Base-by-base conservation (phyloP, 2,888 invertebrate genomes). In the Laspeyria flexula region DNA sequence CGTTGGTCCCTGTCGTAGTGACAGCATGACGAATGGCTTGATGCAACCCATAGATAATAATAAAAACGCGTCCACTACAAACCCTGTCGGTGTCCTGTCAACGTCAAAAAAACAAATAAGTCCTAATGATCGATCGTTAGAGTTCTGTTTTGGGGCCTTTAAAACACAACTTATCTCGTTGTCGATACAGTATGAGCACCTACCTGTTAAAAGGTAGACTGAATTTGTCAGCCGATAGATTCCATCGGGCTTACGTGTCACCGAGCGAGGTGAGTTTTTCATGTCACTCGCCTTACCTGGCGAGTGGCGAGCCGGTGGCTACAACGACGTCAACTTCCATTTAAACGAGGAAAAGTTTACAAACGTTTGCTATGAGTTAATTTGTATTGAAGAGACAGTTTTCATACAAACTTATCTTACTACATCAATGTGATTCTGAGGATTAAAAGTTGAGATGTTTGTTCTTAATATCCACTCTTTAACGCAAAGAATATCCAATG, bases 11-110 rank as follows among this genome's bases (percentile, higher is more conserved):
- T 88, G 89, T 86, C 79, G 65, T 79, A 70, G 53, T 91, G 91
- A 92, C 91, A 92, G 91, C 77, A 90, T 86, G 91, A 92, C 91
- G 91, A 89, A 92, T 92, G 88, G 82, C 73, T 81, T 75, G 89
- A 90, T 91, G 83, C 79, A 75, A 77, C 71, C 82, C 74, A 73
- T 77, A 86, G 90, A 90, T 90, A 86, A 76, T 71, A 68, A 77
- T 64, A 72, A 71, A 76, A 78, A 78, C 75, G 69, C 66, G 66
- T 72, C 75, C 75, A 73, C 78, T 77, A 67, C 72, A 69, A 79
- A 75, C 72, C 79, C 78, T 71, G 76, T 71, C 81, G 73, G 80
- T 81, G 85, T 85, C 86, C 86, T 88, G 88, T 89, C 89, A 86
- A 85, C 85, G 81, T 85, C 84, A 86, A 89, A 90, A 18, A 89